Conservation (phyloP, 2,113 vertebrate species). For the Cyanistes caeruleus region DNA sequence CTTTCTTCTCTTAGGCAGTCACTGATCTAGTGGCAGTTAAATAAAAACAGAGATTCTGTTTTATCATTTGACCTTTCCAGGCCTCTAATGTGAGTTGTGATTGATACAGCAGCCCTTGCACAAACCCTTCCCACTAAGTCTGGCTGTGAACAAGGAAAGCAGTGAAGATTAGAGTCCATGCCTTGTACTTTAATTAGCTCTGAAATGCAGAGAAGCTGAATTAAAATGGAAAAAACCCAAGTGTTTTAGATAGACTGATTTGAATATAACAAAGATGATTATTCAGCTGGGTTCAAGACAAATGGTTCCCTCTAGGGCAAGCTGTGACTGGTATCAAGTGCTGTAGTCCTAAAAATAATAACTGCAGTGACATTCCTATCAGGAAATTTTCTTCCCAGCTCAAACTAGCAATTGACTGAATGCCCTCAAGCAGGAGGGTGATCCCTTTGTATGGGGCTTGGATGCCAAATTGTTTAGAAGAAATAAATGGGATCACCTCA, state of each 20-base stretch:
- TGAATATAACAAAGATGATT: not conserved
- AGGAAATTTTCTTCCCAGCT: not conserved
- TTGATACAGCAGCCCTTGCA: not conserved
- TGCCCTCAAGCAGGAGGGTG: not conserved
- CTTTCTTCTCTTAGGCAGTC: not conserved
- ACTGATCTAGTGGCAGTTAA: not conserved
- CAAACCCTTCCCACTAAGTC: not conserved
- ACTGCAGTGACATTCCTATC: not conserved
- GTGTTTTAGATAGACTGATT: not conserved
- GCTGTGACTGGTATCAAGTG: not conserved
- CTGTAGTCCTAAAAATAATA: not conserved
- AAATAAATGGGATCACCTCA: not conserved
- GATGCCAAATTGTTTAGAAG: not conserved
- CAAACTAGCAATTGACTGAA: not conserved
- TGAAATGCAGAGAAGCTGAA: slow-evolving; percentile 1
- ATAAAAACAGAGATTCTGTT: not conserved
- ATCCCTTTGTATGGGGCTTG: not conserved
- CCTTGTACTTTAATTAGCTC: not conserved
- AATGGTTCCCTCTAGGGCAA: not conserved
- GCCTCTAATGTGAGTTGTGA: not conserved
- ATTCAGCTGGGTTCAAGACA: not conserved
- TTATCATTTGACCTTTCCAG: not conserved
- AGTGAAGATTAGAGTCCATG: not conserved
- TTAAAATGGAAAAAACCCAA: not conserved
- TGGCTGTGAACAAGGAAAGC: not conserved